Evolutionary conservation across 2,113 vertebrate species (phyloP).

Genomic region (Oenanthe oenanthe): DNA sequence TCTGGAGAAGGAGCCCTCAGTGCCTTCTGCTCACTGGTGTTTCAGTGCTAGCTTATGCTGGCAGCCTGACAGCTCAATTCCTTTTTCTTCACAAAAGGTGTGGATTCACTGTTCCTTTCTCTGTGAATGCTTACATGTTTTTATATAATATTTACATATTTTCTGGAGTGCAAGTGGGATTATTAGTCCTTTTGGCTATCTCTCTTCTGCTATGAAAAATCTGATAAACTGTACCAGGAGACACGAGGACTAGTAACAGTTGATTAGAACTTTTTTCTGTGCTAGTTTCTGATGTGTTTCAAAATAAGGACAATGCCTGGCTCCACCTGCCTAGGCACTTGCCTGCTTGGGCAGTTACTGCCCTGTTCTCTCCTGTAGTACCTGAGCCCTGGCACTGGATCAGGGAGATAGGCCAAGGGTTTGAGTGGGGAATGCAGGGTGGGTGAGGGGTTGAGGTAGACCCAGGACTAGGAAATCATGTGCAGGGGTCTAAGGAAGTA

Average conservation of each 20-base stretch:
- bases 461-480: neutral
- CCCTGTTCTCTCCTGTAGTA: neutral
- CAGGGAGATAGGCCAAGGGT: neutral
- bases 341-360: neutral
- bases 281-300: neutral
- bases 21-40: neutral
- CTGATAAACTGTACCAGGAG: neutral
- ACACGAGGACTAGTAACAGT: accelerated
- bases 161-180: neutral
- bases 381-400: neutral
- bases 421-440: neutral
- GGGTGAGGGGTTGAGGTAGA: neutral
- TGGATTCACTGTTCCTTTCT: neutral
- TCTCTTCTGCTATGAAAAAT: neutral
- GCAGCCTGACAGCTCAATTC: neutral
- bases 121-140: neutral
- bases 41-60: neutral
- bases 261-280: neutral
- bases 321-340: neutral
- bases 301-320: neutral
- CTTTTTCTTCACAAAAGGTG: neutral
- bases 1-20: neutral
- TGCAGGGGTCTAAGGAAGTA: neutral
- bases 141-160: neutral
- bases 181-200: neutral